A percentile compares a stretch with the other conserved stretches of the same genome.
These are phyloP conservation scores for Pseudopodoces humilis DNA, from an alignment of 2,113 vertebrate genomes.

Conservation along the genomic window DNA sequence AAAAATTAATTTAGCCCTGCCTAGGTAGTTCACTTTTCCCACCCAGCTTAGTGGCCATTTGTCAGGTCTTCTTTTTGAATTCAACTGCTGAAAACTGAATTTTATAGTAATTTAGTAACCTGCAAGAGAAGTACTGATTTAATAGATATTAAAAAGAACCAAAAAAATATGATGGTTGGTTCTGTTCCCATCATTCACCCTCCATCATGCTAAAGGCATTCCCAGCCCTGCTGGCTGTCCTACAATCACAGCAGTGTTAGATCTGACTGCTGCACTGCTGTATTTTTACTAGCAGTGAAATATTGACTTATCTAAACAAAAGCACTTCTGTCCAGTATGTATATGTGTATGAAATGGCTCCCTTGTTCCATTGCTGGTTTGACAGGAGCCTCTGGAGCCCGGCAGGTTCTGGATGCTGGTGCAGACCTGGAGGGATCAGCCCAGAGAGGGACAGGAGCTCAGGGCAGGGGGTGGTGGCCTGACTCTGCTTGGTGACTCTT, in stretches of 20 bases:
- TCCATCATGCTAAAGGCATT: background rate
- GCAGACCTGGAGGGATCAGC: background rate
- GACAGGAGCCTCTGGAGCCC: background rate
- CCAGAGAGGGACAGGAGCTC: background rate
- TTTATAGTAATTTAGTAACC: background rate
- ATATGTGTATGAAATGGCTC: background rate
- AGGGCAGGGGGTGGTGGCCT: background rate
- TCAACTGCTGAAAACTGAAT: background rate
- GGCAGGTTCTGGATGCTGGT: background rate
- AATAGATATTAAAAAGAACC: background rate
- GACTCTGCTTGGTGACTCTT: background rate
- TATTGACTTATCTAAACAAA: constrained; percentile 57
- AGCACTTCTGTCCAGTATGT: constrained; percentile 16
- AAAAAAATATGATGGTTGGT: background rate
- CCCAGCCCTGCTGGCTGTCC: background rate
- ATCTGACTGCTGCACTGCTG: background rate
- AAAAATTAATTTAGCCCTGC: background rate
- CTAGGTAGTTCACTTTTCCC: background rate
- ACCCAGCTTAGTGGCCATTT: background rate
- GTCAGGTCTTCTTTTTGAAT: background rate
- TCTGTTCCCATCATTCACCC: background rate
- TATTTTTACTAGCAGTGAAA: constrained; percentile 37
- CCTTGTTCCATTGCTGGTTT: background rate
- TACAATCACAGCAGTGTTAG: constrained; percentile 1
- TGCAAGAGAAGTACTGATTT: background rate